Conservation (phyloP, 2,797 vertebrate genomes). For the Squalus acanthias region DNA sequence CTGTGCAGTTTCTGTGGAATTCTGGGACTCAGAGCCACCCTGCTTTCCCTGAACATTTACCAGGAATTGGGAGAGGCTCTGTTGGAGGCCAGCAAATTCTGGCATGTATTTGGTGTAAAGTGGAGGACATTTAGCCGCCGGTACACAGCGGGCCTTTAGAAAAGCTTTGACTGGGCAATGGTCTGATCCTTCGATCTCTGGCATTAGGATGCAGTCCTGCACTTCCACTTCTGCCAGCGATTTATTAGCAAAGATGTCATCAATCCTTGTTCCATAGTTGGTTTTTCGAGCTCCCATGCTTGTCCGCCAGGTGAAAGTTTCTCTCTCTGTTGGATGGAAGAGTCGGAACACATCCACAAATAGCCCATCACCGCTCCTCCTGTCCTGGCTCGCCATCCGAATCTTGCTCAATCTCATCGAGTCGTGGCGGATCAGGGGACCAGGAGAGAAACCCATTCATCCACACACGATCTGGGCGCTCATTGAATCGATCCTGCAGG, state of each 20-base stretch:
- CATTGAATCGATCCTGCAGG: no score
- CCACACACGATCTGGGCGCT: conserved; percentile 80
- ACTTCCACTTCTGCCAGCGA: conserved; percentile 60
- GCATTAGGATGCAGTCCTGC: conserved; percentile 67
- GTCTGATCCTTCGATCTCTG: conserved; percentile 80
- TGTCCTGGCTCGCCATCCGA: conserved; percentile 37
- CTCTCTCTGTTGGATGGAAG: conserved; percentile 69
- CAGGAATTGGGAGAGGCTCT: conserved; percentile 76
- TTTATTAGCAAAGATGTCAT: conserved; percentile 73
- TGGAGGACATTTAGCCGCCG: conserved; percentile 61
- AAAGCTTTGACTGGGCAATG: conserved; percentile 77
- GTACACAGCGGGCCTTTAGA: conserved; percentile 58
- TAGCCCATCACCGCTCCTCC: conserved; percentile 46
- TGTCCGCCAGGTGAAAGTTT: conserved; percentile 79
- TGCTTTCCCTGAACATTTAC: conserved; percentile 51
- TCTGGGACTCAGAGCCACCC: neutral
- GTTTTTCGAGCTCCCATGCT: conserved; percentile 73
- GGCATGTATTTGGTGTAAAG: conserved; percentile 73
- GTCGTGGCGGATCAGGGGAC: conserved; percentile 33
- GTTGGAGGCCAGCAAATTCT: conserved; percentile 76
- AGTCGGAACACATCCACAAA: conserved; percentile 76
- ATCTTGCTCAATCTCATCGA: conserved; percentile 2
- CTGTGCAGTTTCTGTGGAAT: neutral
- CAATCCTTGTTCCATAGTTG: conserved; percentile 84
- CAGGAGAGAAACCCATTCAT: conserved; percentile 61